phyloP scores from a whole-genome alignment of 2,888 invertebrate genomes.

The Minunthozetes semirufus region DNA sequence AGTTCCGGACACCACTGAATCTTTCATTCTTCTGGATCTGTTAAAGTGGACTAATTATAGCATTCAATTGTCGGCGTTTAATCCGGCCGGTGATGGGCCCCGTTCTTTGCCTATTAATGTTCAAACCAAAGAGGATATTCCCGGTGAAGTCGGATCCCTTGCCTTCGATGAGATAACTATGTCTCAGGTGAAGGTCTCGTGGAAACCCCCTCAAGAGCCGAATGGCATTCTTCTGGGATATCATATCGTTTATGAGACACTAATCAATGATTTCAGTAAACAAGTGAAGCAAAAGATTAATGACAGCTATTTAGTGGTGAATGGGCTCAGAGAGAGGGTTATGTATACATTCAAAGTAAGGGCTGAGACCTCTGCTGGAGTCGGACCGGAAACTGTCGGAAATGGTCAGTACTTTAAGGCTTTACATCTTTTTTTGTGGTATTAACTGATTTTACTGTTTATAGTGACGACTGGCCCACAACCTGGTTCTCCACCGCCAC shows the following conservation, averaged over 20 bases:
- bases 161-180: constrained; percentile 88
- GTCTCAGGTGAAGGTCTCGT: constrained; percentile 79
- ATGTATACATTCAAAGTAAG: constrained; percentile 84
- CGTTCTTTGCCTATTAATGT: constrained; percentile 63
- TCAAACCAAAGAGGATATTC: constrained; percentile 85
- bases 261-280: constrained; percentile 41
- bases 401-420: constrained; percentile 50
- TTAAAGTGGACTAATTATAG: constrained; percentile 80
- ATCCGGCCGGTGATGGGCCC: constrained; percentile 91
- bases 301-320: constrained; percentile 40
- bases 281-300: constrained; percentile 45
- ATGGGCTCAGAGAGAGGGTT: constrained; percentile 62
- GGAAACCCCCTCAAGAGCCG: constrained; percentile 75
- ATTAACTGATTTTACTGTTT: neutral
- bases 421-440: neutral
- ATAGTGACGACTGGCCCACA: constrained; percentile 81
- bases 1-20: constrained; percentile 35
- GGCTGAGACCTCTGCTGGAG: constrained; percentile 76
- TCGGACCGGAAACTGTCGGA: constrained; percentile 56
- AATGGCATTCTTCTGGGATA: constrained; percentile 78
- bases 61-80: constrained; percentile 89
- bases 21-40: constrained; percentile 50
- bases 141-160: constrained; percentile 60
- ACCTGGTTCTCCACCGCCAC: constrained; percentile 69
- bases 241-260: constrained; percentile 56